Evolutionary conservation across 2,797 vertebrate species (phyloP).

Genomic region (Melanotaenia trifasciata): DNA sequence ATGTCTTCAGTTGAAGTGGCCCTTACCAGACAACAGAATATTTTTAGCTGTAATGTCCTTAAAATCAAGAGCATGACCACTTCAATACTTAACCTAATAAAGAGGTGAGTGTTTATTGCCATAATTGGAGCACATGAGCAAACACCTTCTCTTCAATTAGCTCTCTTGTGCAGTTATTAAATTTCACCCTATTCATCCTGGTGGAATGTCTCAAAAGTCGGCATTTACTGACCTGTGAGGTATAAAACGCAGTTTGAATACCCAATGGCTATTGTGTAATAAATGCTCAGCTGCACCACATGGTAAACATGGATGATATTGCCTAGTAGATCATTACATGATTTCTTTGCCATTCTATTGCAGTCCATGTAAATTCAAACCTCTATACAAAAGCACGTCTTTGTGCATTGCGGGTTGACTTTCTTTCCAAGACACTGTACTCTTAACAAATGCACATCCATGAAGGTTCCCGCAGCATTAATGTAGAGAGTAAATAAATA

Average conservation of each 20-base stretch:
- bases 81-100: slow-evolving; percentile 66
- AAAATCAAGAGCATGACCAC: slow-evolving; percentile 62
- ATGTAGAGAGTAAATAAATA: slow-evolving; percentile 80
- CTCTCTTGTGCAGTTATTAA: slow-evolving; percentile 58
- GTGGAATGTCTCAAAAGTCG: slow-evolving; percentile 44
- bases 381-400: slow-evolving; percentile 13
- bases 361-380: slow-evolving; percentile 10
- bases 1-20: slow-evolving; percentile 42
- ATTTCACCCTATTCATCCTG: slow-evolving; percentile 48
- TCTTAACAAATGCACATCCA: slow-evolving; percentile 47
- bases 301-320: slow-evolving; percentile 30
- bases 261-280: slow-evolving; percentile 40
- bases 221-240: slow-evolving; percentile 50
- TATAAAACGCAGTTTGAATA: slow-evolving; percentile 53
- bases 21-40: slow-evolving; percentile 40
- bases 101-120: slow-evolving; percentile 58
- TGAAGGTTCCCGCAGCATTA: slow-evolving; percentile 67
- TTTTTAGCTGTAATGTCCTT: slow-evolving; percentile 50
- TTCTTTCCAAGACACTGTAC: slow-evolving; percentile 11
- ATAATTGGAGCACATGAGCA: slow-evolving; percentile 66
- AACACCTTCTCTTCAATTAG: slow-evolving; percentile 64
- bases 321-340: slow-evolving; percentile 24
- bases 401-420: background rate
- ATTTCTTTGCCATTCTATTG: slow-evolving; percentile 34
- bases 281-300: slow-evolving; percentile 38